Percentiles rank a stretch among this genome's conserved stretches.
phyloP scores from a whole-genome alignment of 1,140 invertebrate genomes.

The Myzus persicae region DNA sequence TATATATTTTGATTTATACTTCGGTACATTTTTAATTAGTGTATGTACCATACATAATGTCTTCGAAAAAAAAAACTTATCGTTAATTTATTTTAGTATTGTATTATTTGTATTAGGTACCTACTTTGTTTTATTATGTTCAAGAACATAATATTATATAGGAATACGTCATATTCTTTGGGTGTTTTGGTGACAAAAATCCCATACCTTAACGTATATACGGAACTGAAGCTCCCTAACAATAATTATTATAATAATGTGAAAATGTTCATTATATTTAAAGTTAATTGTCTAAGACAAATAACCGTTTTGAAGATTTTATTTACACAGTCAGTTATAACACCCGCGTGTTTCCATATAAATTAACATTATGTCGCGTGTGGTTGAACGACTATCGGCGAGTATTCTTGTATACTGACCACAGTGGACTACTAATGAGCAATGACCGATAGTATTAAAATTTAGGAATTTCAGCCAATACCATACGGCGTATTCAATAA shows the following conservation, averaged over 20 bases:
- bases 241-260: background rate
- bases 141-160: too few species aligned
- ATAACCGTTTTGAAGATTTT: background rate
- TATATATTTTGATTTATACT: too few species aligned
- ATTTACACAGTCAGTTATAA: too few species aligned
- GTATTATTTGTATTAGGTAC: too few species aligned
- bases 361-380: background rate
- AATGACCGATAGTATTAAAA: too few species aligned
- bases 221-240: background rate
- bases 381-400: background rate
- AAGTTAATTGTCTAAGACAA: background rate
- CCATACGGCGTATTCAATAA: background rate
- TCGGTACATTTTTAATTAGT: too few species aligned
- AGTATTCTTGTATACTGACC: background rate
- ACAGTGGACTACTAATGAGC: background rate
- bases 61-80: too few species aligned
- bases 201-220: background rate
- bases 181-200: rapidly evolving
- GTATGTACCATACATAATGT: too few species aligned
- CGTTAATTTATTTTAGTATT: too few species aligned
- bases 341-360: background rate
- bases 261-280: background rate
- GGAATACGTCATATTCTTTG: too few species aligned
- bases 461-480: background rate
- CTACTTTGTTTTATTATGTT: too few species aligned